A percentile compares a stretch with the other conserved stretches of the same genome.
Conservation (phyloP, 1,140 invertebrate species). For the Nylanderia fulva region DNA sequence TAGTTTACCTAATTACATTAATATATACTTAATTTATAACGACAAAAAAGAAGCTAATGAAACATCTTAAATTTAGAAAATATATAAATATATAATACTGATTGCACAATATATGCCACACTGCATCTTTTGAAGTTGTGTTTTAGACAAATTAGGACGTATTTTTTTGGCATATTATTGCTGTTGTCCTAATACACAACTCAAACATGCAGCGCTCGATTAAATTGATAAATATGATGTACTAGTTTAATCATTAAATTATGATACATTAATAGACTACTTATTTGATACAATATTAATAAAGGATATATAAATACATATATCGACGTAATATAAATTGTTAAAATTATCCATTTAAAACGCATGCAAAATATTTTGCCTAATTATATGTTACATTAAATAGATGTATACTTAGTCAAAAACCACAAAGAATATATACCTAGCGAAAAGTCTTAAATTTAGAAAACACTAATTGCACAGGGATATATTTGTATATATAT, state of each 20-base stretch:
- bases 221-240: slow-evolving; percentile 32
- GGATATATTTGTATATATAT: slow-evolving; percentile 48
- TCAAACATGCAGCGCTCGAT: background rate
- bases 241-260: slow-evolving; percentile 8
- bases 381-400: slow-evolving; percentile 50
- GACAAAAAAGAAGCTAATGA: slow-evolving; percentile 64
- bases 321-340: slow-evolving; percentile 54
- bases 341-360: slow-evolving; percentile 61
- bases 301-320: slow-evolving; percentile 28
- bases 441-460: slow-evolving; percentile 73
- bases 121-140: background rate
- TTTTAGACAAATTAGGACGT: slow-evolving; percentile 1
- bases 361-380: slow-evolving; percentile 53
- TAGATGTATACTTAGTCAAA: slow-evolving; percentile 51
- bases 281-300: slow-evolving; percentile 26
- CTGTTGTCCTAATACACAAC: background rate
- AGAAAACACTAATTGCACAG: slow-evolving; percentile 75
- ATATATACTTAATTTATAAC: slow-evolving; percentile 53
- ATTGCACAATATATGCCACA: slow-evolving; percentile 39
- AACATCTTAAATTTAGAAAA: slow-evolving; percentile 74
- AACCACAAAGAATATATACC: slow-evolving; percentile 70
- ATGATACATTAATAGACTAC: slow-evolving; percentile 9
- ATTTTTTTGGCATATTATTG: slow-evolving; percentile 16
- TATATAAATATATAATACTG: no score
- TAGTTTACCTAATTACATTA: slow-evolving; percentile 40